A percentile compares a stretch with the other conserved stretches of the same genome.
phyloP scores from a whole-genome alignment of 2,797 vertebrate genomes.

The Eurystomus glaucurus region DNA sequence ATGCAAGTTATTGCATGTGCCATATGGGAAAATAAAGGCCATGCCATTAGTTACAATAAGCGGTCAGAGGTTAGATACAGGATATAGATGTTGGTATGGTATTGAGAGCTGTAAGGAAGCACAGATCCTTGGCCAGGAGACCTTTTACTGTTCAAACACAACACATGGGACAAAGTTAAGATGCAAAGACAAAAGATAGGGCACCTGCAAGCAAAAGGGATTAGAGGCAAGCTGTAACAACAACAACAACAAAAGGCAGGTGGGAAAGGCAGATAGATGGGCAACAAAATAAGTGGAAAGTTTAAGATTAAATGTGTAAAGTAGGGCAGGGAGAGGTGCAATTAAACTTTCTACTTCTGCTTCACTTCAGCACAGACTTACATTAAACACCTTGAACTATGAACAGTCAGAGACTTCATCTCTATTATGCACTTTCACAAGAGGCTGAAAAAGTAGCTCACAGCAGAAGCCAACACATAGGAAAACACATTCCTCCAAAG shows the following conservation, averaged over 20 bases:
- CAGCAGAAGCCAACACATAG: slow-evolving; percentile 28
- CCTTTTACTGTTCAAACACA: not conserved
- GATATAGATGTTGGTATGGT: not conserved
- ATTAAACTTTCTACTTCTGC: not conserved
- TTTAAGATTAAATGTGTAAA: not conserved
- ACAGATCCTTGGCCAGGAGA: not conserved
- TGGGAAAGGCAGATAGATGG: not conserved
- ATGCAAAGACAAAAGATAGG: not conserved
- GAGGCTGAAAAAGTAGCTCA: slow-evolving; percentile 53
- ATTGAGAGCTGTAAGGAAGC: not conserved
- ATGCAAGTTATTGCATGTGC: not conserved
- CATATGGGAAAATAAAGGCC: not conserved
- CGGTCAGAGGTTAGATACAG: not conserved
- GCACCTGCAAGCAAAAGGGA: not conserved
- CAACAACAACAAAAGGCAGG: not conserved
- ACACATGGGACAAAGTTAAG: not conserved
- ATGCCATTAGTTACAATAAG: not conserved
- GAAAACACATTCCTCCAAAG: not conserved
- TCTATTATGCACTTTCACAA: slow-evolving; percentile 47
- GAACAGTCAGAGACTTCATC: not conserved
- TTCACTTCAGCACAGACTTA: not conserved
- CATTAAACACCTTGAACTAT: not conserved
- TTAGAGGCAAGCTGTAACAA: not conserved
- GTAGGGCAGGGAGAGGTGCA: not conserved
- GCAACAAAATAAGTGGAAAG: not conserved